Base-by-base conservation (phyloP, 2,888 invertebrate species). In the Podabrus alpinus region DNA sequence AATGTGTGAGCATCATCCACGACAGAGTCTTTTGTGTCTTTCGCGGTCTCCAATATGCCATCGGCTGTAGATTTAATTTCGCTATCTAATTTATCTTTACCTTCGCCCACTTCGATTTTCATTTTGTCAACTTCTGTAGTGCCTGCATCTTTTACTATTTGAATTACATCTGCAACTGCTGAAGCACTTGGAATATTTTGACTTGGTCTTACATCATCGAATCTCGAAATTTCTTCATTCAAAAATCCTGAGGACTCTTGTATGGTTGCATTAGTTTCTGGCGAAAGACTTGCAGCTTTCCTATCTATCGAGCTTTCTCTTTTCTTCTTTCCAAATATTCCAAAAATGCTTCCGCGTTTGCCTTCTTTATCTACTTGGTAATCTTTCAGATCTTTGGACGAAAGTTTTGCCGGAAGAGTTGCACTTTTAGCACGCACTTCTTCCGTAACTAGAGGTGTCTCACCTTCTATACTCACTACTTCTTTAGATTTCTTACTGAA, bases 401-500 rank as follows among this genome's bases (percentile, higher is more conserved):
- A 15, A 19, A 64, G n/a, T 19, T 17, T 19, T 29, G 21, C 24
- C 1, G 25, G 11, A 13, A 19, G 21, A 0, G 24, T 21, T 3
- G 15, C 15, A n/a, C 66, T 66, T n/a, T 21, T 21, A 9, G 19
- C 62, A 10, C 21, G 19, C 3, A 19, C 21, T 19, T 19, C 21
- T 9, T 64, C 62, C 21, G n/a, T n/a, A n/a, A 21, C 13, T 7
- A n/a, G 1, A 19, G 62, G 17, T 19, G n/a, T 7, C 2, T 67
- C 45, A 7, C 45, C 15, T 15, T 69, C 73, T 15, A 59, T 15
- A 59, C 66, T n/a, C 1, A n/a, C n/a, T 17, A 21, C 25, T 67
- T 64, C 82, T 81, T 81, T 82, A n/a, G 75, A 80, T 80, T 82
- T 83, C 80, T 83, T 83, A 74, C 80, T 78, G 79, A 82, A 81